Percentiles rank a stretch among this genome's conserved stretches.
phyloP scores from a whole-genome alignment of 1,140 invertebrate species.

The Brachionus paranguensis region DNA sequence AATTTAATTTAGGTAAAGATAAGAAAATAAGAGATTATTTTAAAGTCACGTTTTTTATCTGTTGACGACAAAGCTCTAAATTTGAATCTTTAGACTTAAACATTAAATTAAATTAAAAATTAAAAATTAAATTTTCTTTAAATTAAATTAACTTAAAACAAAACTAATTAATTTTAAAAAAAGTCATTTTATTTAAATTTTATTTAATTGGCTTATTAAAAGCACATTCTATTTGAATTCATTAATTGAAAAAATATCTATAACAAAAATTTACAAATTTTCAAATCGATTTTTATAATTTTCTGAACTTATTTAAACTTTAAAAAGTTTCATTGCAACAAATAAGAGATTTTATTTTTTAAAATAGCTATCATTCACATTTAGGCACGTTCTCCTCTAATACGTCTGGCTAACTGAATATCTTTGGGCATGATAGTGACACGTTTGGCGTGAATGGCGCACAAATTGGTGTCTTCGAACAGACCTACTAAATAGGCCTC shows the following conservation, averaged over 20 bases:
- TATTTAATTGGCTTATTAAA: conserved; percentile 15
- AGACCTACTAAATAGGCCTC: conserved; percentile 80
- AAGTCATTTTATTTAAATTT: background rate
- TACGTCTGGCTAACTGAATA: conserved; percentile 64
- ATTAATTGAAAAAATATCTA: conserved; percentile 1
- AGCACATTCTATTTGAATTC: background rate
- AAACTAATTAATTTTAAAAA: background rate
- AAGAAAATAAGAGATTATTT: background rate
- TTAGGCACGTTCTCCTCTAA: conserved; percentile 52
- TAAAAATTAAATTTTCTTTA: background rate
- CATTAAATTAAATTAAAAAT: background rate
- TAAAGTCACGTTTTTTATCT: no score
- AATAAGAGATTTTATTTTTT: conserved; percentile 15
- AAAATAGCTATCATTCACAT: background rate
- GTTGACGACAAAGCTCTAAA: no score
- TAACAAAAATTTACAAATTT: conserved; percentile 37
- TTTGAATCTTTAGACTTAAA: no score
- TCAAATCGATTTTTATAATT: background rate
- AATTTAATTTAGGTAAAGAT: background rate
- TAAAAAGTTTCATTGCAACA: background rate
- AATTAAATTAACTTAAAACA: no score
- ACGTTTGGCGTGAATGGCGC: conserved; percentile 85
- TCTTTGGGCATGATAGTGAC: conserved; percentile 94
- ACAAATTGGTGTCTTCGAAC: conserved; percentile 85
- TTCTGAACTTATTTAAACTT: background rate